Percentiles rank a stretch among this genome's conserved stretches.
These are phyloP conservation scores for Emydura subglobosa DNA, from an alignment of 2,113 vertebrate species.

Conservation along the genomic window DNA sequence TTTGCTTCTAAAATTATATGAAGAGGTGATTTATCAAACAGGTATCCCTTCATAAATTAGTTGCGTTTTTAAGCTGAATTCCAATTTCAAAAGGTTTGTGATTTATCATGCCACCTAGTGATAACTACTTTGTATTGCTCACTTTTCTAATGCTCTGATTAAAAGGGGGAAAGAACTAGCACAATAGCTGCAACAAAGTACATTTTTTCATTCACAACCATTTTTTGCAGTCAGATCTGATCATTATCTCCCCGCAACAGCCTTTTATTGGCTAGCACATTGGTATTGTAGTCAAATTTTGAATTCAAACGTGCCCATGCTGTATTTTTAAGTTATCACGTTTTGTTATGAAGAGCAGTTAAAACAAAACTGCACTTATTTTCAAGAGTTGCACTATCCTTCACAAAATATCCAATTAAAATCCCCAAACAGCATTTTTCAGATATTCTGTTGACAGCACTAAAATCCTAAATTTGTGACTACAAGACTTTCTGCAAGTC, in stretches of 20 bases:
- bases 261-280: background rate
- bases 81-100: background rate
- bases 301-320: background rate
- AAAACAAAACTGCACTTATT: background rate
- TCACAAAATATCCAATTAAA: background rate
- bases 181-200: background rate
- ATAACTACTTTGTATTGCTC: background rate
- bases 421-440: background rate
- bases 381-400: background rate
- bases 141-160: background rate
- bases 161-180: background rate
- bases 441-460: fast-evolving
- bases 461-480: background rate
- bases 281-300: background rate
- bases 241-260: background rate
- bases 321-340: background rate
- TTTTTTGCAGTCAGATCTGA: background rate
- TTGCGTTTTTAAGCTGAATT: background rate
- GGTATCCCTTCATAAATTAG: background rate
- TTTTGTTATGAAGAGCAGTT: background rate
- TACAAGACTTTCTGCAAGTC: background rate
- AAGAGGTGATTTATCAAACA: too few species aligned
- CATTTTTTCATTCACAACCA: background rate
- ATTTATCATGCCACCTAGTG: background rate
- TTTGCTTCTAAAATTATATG: background rate